A percentile compares a stretch with the other conserved stretches of the same genome.
These are phyloP conservation scores for Zelleria hepariella DNA, from an alignment of 2,888 invertebrate species.

Conservation along the genomic window DNA sequence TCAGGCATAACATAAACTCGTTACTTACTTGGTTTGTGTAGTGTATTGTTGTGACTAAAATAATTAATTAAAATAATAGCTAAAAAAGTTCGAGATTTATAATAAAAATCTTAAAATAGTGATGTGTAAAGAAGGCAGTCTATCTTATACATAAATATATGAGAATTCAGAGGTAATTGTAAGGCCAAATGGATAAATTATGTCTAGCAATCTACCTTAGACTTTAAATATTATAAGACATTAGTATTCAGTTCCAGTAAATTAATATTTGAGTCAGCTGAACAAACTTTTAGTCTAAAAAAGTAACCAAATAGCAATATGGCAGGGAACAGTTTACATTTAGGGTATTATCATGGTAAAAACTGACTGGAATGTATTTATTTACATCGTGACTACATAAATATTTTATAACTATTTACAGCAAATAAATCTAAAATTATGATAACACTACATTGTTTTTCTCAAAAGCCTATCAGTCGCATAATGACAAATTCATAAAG, in stretches of 20 bases:
- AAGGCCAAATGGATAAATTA: background rate
- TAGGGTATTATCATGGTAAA: background rate
- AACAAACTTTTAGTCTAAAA: background rate
- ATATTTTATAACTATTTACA: background rate
- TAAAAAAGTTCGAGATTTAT: background rate
- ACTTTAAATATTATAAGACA: no score
- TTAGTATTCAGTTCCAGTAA: background rate
- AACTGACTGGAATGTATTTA: background rate
- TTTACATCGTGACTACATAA: background rate
- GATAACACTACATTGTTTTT: background rate
- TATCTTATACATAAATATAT: conserved; percentile 4
- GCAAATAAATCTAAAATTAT: background rate
- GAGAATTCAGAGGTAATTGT: background rate
- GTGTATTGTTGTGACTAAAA: background rate
- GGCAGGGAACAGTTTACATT: background rate
- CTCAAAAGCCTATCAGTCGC: no score
- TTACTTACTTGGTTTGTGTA: background rate
- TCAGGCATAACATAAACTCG: background rate
- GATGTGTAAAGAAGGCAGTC: conserved; percentile 14
- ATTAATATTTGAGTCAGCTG: background rate
- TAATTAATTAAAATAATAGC: background rate
- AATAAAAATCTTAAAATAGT: conserved; percentile 9
- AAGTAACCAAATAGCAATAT: background rate
- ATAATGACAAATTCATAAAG: background rate
- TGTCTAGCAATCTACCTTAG: background rate